Evolutionary conservation across 2,888 invertebrate genomes (phyloP).

Genomic region (Slavum lentiscoides): DNA sequence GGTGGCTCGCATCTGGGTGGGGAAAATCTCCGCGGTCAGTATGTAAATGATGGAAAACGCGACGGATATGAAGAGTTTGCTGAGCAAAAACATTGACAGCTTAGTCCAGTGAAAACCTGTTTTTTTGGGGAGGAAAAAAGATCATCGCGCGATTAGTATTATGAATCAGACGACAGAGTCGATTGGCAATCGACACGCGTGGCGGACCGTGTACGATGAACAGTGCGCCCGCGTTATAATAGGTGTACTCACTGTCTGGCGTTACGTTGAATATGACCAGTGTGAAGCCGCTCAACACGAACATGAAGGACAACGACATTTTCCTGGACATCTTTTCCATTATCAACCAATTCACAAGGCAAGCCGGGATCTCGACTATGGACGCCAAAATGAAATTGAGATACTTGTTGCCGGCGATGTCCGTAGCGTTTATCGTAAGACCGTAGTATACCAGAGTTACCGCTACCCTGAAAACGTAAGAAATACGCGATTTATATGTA

Average conservation of each 20-base stretch:
- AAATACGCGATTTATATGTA: neutral
- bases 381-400: slow-evolving; percentile 67
- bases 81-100: slow-evolving; percentile 59
- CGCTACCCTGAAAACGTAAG: slow-evolving; percentile 62
- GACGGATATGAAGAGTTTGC: slow-evolving; percentile 61
- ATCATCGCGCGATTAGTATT: too few species aligned
- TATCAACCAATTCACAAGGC: slow-evolving; percentile 55
- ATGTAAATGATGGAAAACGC: slow-evolving; percentile 61
- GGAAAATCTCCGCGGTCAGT: slow-evolving; percentile 61
- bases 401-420: slow-evolving; percentile 75
- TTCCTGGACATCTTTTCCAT: slow-evolving; percentile 51
- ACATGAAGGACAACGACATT: neutral
- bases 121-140: neutral
- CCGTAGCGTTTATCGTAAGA: slow-evolving; percentile 74
- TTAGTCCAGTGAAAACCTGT: slow-evolving; percentile 57
- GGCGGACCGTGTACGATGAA: too few species aligned
- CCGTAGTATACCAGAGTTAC: slow-evolving; percentile 77
- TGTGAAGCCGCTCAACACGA: slow-evolving; percentile 55
- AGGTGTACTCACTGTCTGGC: neutral
- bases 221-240: too few species aligned
- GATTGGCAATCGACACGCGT: too few species aligned
- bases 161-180: too few species aligned
- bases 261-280: slow-evolving; percentile 66
- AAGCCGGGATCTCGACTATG: slow-evolving; percentile 57
- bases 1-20: slow-evolving; percentile 57